Evolutionary conservation across 2,797 vertebrate genomes (phyloP), one percentile per base, ranked within the genome.

Genomic region (Sebastes taczanowskii): DNA sequence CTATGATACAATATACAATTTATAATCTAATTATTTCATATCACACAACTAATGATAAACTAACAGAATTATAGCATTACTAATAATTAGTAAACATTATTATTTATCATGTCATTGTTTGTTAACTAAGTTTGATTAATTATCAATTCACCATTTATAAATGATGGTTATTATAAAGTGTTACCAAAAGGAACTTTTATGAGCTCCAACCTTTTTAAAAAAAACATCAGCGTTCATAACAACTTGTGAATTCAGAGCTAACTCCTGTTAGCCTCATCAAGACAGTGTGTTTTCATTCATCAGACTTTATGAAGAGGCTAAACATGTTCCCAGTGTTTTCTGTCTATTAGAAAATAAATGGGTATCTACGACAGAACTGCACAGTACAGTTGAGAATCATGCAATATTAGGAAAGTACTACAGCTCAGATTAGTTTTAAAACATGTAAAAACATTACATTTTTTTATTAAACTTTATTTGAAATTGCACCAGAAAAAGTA

Each of bases 81-180:
- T 49, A 49, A 18, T 46, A 46, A 46, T 46, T 46, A 46, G 0
- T 46, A 18, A 49, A 49, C 7, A 49, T 20, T 49, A 20, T 49
- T 49, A 49, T 7, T 49, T 18, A 20, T 49, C 3, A 49, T 49
- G 16, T 49, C 42, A 46, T 46, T 46, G 16, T 46, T 46, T 46
- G 42, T 18, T 46, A 46, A 46, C 42, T 49, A 46, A 46, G 42
- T 46, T 46, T 46, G 42, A 46, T 46, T 46, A 46, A 46, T 18
- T 46, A 46, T 0, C 46, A 49, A 8, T 49, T 49, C 18, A 0
- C 0, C 18, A 49, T 49, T 49, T 0, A 49, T 49, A 49, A 49
- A 49, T 49, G 46, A 49, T 49, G 16, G 7, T 49, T 49, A 49
- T 49, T 49, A 49, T 49, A 18, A 49, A 49, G 0, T 34, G 30